Evolutionary conservation across 1,140 invertebrate species (phyloP), one percentile per base, ranked within the genome.

Genomic region (Teleopsis dalmanni): DNA sequence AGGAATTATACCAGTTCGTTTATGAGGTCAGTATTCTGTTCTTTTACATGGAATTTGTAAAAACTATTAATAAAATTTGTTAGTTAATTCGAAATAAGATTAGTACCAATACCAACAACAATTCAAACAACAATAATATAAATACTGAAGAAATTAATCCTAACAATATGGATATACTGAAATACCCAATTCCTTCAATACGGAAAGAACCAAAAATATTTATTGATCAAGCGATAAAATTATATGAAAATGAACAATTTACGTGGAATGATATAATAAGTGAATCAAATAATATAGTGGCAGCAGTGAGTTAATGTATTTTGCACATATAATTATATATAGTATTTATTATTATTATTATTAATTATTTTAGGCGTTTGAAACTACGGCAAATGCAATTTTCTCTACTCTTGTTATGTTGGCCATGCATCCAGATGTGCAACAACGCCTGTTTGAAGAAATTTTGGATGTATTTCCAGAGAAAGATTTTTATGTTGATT

Each of bases 361-460:
- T n/a, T 38, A 9, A 21, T 31, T n/a, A 6, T 11, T 48, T 10
- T 3, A 53, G 52, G 27, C 48, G 11, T 54, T 46, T 42, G 53
- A 54, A 21, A 54, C 53, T 11, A 29, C 44, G 4, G 37, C 46
- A 11, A 44, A 18, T 22, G 27, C 26, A 19, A 18, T 51, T 5
- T 45, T 37, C 11, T 48, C 46, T 3, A 1, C 41, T 3, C n/a
- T 58, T 36, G 25, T 55, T 13, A 38, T 53, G 35, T 31, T 57
- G 9, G 56, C 53, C 7, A 55, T 52, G 40, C 53, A 58, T 44
- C 47, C 48, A 13, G 42, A 51, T 3, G 29, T 48, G 8, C 56
- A 56, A 27, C 36, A 50, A 11, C 48, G 46, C 41, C 22, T 51
- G 6, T 50, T 33, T 16, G 22, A 53, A 21, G 56, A 58, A 48